phyloP scores from a whole-genome alignment of 2,888 invertebrate genomes.

The Ariolimax columbianus region DNA sequence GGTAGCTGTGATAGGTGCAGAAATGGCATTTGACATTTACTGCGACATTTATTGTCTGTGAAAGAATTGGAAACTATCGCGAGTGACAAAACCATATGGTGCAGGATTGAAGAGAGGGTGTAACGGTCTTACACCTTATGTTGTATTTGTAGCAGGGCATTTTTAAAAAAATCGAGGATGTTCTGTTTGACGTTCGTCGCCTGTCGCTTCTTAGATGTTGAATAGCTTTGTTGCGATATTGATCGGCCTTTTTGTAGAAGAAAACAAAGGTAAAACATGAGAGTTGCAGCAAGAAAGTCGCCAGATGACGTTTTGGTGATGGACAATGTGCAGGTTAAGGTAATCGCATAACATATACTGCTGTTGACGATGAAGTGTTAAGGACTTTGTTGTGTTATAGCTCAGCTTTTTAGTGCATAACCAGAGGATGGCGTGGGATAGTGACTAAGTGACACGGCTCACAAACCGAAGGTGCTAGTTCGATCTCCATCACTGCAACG shows the following conservation, averaged over 20 bases:
- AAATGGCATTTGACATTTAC: neutral
- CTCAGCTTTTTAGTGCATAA: too few species aligned
- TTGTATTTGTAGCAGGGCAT: neutral
- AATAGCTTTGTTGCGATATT: neutral
- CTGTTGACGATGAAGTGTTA: too few species aligned
- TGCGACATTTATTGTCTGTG: neutral
- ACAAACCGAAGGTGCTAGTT: too few species aligned
- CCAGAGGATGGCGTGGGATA: too few species aligned
- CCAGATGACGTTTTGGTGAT: too few species aligned
- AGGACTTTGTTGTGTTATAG: too few species aligned
- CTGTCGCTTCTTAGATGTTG: neutral
- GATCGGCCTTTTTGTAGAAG: neutral
- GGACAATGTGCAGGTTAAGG: too few species aligned
- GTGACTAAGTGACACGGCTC: too few species aligned
- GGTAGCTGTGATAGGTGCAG: neutral
- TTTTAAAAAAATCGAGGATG: neutral
- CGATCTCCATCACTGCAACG: too few species aligned
- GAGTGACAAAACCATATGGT: slow-evolving; percentile 7
- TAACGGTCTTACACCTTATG: neutral
- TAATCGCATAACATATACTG: too few species aligned
- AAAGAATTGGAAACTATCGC: neutral
- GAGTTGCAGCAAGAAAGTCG: neutral
- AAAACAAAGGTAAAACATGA: neutral
- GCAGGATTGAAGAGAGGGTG: neutral
- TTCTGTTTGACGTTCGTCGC: slow-evolving; percentile 5